Percentiles rank a stretch among this genome's conserved stretches.
Evolutionary conservation across 2,797 vertebrate genomes (phyloP).

Genomic region (Ptychadena robeensis): DNA sequence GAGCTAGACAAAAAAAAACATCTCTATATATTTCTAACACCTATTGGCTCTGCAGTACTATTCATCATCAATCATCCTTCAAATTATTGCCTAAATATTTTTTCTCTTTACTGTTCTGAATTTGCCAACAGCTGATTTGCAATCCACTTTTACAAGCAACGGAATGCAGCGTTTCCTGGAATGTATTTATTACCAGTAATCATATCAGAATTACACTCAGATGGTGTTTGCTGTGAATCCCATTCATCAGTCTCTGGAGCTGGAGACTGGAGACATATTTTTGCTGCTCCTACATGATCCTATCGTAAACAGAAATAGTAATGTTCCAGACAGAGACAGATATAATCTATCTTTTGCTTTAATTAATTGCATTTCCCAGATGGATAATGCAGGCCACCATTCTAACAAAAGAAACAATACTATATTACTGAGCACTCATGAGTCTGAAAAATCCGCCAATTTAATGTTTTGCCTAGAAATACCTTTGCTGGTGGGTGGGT

Average conservation of each 20-base stretch:
- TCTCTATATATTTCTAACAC: too few species aligned
- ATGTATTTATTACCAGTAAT: not conserved
- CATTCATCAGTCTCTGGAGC: not conserved
- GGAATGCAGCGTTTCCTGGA: not conserved
- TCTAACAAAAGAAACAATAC: not conserved
- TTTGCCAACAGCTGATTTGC: not conserved
- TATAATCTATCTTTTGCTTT: constrained; percentile 16
- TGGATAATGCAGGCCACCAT: not conserved
- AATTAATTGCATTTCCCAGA: constrained; percentile 15
- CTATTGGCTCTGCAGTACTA: too few species aligned
- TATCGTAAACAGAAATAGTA: not conserved
- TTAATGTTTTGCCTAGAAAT: not conserved
- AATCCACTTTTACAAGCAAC: not conserved
- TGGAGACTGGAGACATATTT: not conserved
- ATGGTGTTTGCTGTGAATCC: not conserved
- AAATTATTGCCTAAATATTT: not conserved
- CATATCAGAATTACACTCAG: not conserved
- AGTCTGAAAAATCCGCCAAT: not conserved
- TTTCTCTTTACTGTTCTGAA: not conserved
- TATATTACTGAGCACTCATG: not conserved
- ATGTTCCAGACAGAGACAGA: constrained; percentile 28
- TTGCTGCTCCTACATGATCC: not conserved
- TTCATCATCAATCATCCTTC: not conserved
- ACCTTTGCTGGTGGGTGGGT: too few species aligned
- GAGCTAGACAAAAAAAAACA: too few species aligned